Base-by-base conservation (phyloP, 2,797 vertebrate species). In the Parauchenoglanis ngamensis region DNA sequence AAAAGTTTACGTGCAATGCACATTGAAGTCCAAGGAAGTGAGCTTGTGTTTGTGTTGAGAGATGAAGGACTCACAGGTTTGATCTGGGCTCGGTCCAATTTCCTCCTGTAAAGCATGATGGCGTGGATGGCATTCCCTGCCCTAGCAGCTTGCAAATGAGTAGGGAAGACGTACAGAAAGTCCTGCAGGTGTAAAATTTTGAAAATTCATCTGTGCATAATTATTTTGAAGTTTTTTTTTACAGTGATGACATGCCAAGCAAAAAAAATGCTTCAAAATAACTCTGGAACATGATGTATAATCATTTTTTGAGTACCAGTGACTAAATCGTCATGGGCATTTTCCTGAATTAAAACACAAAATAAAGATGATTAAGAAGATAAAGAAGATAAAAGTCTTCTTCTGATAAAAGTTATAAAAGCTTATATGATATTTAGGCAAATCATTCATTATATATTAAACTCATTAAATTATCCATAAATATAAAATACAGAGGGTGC, bases 31-130 rank as follows among this genome's bases (percentile, higher is more conserved):
- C 13, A 49, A 21, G 15, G 13, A 52, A 49, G 15, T 52, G 25
- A 17, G 19, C 21, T 49, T 52, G 56, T 72, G 65, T 85, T 61
- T n/a, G 28, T 57, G 12, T 4, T 77, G 19, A 67, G 56, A 70
- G 2, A 70, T 31, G 21, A 19, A 67, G 21, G 2, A 95, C 97
- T 84, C 94, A 99, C 98, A 31, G 98, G 98, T 89, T 97, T 97
- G 91, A 99, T 95, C 92, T 99, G 97, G 67, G 98, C 97, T 85
- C 98, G 93, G 95, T 99, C 98, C 90, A 99, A 95, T 91, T 96
- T 97, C 86, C 97, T 97, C 83, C 98, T 95, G 92, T 99, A 99
- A 8, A 98, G 94, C 94, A 99, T 96, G 90, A 96, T 94, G 68
- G 98, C 93, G 44, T 99, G 98, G 92, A 99, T 97, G 91, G 96